Base-by-base conservation (phyloP, 53 echinoderm and acorn worm genomes). In the Antedon mediterranea region DNA sequence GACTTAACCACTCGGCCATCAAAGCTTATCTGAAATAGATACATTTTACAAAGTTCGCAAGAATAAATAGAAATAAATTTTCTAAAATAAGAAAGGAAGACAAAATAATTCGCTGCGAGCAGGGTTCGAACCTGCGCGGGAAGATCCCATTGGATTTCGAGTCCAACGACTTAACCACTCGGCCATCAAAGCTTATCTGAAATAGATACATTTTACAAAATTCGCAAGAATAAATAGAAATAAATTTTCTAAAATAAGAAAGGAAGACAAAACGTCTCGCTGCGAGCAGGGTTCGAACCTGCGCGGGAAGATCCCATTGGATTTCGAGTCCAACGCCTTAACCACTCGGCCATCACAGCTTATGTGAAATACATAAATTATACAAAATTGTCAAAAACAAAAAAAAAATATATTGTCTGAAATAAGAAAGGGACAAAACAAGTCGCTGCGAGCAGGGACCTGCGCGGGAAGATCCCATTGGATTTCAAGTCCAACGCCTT, bases 1-100 rank as follows among this genome's bases (percentile, higher is more conserved):
- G 95, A 95, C 91, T 95, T 95, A 95, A 95, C 95, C 95, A 95
- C 95, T 95, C 95, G 95, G 95, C 95, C 95, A 95, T 94, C 94
- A 81, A 94, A 91, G 94, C 94, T 91, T n/a, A n/a, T n/a, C n/a
- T n/a, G n/a, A n/a, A n/a, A n/a, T n/a, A n/a, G n/a, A n/a, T n/a
- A n/a, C n/a, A n/a, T n/a, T n/a, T n/a, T n/a, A n/a, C n/a, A n/a
- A n/a, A n/a, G n/a, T n/a, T n/a, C n/a, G n/a, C n/a, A n/a, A n/a
- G n/a, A n/a, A n/a, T n/a, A n/a, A n/a, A n/a, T n/a, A n/a, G n/a
- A n/a, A n/a, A n/a, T n/a, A n/a, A n/a, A n/a, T n/a, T n/a, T n/a
- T n/a, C n/a, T n/a, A n/a, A n/a, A n/a, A n/a, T n/a, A n/a, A n/a
- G n/a, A n/a, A n/a, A n/a, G n/a, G n/a, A n/a, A n/a, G n/a, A n/a